phyloP scores from a whole-genome alignment of 1,140 invertebrate genomes.

The Drosophila sp. region DNA sequence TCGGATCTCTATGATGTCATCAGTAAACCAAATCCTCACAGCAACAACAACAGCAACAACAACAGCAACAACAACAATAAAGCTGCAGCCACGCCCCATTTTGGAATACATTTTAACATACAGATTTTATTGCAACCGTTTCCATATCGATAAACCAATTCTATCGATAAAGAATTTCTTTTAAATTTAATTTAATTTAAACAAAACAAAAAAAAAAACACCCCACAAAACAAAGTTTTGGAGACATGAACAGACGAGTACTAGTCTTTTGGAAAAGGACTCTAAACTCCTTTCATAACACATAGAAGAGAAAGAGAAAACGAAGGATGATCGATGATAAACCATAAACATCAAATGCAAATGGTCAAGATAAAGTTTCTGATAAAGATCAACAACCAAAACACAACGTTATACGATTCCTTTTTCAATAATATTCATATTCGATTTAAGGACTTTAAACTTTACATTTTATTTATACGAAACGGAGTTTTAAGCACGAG shows the following conservation, averaged over 20 bases:
- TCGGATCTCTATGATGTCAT: constrained; percentile 85
- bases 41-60: constrained; percentile 11
- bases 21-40: constrained; percentile 47
- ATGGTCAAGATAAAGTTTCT: constrained; percentile 19
- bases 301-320: constrained; percentile 7
- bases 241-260: constrained; percentile 59
- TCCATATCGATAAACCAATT: neutral
- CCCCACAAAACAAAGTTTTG: constrained; percentile 61
- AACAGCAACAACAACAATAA: constrained; percentile 3
- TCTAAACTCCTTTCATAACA: constrained; percentile 78
- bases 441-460: constrained; percentile 53
- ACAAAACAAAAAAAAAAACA: constrained; percentile 54
- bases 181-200: no score
- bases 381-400: constrained; percentile 59
- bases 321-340: neutral
- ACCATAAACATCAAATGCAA: constrained; percentile 57
- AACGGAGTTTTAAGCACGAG: constrained; percentile 44
- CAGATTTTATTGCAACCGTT: neutral
- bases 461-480: constrained; percentile 41
- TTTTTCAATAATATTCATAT: constrained; percentile 64
- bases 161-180: constrained; percentile 47
- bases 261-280: constrained; percentile 84
- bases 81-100: constrained; percentile 24
- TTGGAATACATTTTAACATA: constrained; percentile 20
- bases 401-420: constrained; percentile 81